Conservation (phyloP, 1,140 invertebrate species). For the Physella acuta region DNA sequence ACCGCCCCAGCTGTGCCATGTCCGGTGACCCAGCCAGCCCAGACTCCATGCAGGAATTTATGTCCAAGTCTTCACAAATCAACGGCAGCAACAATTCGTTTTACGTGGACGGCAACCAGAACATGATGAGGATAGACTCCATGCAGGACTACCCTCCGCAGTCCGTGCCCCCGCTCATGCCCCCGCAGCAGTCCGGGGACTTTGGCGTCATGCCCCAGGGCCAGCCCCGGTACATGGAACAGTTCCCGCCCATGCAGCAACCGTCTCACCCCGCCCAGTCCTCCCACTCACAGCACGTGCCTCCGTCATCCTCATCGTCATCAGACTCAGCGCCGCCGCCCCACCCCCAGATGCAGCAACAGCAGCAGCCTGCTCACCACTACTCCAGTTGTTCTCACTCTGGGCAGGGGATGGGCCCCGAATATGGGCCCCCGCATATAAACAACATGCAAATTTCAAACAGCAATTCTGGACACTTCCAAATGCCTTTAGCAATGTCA, state of each 20-base stretch:
- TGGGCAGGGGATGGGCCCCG: background rate
- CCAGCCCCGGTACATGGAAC: slow-evolving; percentile 1
- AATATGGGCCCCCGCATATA: slow-evolving; percentile 5
- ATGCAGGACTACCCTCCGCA: slow-evolving; percentile 15
- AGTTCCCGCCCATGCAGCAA: slow-evolving; percentile 19
- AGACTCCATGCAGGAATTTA: slow-evolving; percentile 29
- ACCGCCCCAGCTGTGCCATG: slow-evolving; percentile 30
- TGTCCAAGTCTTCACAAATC: slow-evolving; percentile 3
- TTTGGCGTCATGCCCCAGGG: background rate
- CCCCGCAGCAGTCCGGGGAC: slow-evolving; percentile 3
- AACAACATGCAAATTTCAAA: slow-evolving; percentile 20
- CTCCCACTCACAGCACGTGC: slow-evolving; percentile 30
- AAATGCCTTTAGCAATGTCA: slow-evolving; percentile 22
- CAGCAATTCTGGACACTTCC: background rate
- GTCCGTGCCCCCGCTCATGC: background rate
- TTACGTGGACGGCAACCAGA: slow-evolving; percentile 49
- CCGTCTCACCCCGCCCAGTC: background rate
- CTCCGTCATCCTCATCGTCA: slow-evolving; percentile 21
- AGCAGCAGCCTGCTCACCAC: slow-evolving; percentile 8
- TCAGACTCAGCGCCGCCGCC: slow-evolving; percentile 17
- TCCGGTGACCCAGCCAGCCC: slow-evolving; percentile 15
- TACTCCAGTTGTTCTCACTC: slow-evolving; percentile 24
- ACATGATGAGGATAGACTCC: slow-evolving; percentile 44
- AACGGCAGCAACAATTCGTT: slow-evolving; percentile 29
- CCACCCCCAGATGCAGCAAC: slow-evolving; percentile 26